Conservation (phyloP, 1,140 invertebrate genomes). For the Zaprionus ghesquierei region DNA sequence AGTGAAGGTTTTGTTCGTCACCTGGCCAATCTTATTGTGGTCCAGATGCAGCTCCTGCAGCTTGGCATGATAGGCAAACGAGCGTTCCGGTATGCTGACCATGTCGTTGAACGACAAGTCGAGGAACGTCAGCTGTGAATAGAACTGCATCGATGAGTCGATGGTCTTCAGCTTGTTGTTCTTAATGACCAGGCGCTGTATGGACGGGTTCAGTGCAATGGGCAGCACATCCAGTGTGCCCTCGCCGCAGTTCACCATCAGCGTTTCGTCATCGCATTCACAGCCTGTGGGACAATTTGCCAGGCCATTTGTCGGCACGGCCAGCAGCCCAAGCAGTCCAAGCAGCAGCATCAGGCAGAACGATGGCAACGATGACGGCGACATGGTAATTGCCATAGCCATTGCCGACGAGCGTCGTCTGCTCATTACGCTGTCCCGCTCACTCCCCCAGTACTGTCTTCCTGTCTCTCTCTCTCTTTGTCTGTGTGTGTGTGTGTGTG, state of each 20-base stretch:
- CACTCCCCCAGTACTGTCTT: background rate
- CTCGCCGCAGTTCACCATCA: conserved; percentile 93
- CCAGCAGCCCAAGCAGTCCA: conserved; percentile 14
- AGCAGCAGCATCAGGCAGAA: conserved; percentile 20
- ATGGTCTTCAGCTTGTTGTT: conserved; percentile 94
- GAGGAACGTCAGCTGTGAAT: conserved; percentile 91
- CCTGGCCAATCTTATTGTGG: conserved; percentile 91
- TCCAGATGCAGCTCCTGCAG: conserved; percentile 92
- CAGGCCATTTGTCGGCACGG: conserved; percentile 63
- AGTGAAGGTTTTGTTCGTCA: conserved; percentile 90
- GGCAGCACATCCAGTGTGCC: conserved; percentile 94
- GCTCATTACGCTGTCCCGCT: conserved; percentile 39
- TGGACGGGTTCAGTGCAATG: conserved; percentile 94
- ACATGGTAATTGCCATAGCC: conserved; percentile 78
- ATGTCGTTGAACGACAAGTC: conserved; percentile 93
- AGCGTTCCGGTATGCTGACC: conserved; percentile 89
- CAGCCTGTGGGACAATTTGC: conserved; percentile 90
- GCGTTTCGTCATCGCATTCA: conserved; percentile 93
- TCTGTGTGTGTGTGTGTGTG: background rate
- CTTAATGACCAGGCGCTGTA: conserved; percentile 91
- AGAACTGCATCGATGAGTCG: conserved; percentile 93
- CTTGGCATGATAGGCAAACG: conserved; percentile 91
- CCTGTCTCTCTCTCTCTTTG: background rate
- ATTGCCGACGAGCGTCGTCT: conserved; percentile 50
- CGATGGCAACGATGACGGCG: conserved; percentile 41